phyloP scores from a whole-genome alignment of 1,140 invertebrate species.

The Pachyrhynchus sulphureomaculatus region DNA sequence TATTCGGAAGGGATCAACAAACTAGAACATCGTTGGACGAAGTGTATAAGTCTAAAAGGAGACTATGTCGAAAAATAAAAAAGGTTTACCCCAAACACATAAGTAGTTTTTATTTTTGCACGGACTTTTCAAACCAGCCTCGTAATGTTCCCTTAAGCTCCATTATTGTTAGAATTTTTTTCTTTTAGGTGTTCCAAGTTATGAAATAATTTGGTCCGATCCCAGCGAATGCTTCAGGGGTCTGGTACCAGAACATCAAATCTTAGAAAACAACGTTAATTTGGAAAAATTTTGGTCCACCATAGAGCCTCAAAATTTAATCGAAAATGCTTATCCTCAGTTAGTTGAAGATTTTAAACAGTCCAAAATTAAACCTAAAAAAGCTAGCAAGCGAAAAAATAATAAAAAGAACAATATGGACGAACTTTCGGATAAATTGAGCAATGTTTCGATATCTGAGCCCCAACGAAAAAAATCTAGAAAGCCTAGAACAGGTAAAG shows the following conservation, averaged over 20 bases:
- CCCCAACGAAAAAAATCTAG: slow-evolving; percentile 25
- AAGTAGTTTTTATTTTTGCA: no score
- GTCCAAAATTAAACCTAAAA: slow-evolving; percentile 56
- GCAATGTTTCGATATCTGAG: slow-evolving; percentile 37
- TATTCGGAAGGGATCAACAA: no score
- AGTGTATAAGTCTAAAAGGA: no score
- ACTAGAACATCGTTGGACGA: no score
- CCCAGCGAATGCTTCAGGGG: slow-evolving; percentile 56
- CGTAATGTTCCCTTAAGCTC: no score
- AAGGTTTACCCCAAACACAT: no score
- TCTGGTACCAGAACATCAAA: slow-evolving; percentile 59
- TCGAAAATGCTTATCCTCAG: slow-evolving; percentile 66
- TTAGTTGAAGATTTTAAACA: slow-evolving; percentile 63
- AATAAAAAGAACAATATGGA: slow-evolving; percentile 32
- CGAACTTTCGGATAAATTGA: slow-evolving; percentile 32
- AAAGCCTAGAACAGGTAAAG: slow-evolving; percentile 36
- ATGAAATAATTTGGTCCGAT: slow-evolving; percentile 71
- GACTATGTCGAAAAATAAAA: no score
- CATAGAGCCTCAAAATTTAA: slow-evolving; percentile 66
- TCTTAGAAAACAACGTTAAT: slow-evolving; percentile 49
- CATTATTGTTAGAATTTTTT: no score
- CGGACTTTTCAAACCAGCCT: no score
- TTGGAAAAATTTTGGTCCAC: slow-evolving; percentile 58
- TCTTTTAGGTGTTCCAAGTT: slow-evolving; percentile 62
- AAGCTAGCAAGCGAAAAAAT: slow-evolving; percentile 54